Percentiles rank a stretch among this genome's conserved stretches.
phyloP scores from a whole-genome alignment of 35 echinoderm and acorn worm genomes.

The Ptychodera flava region DNA sequence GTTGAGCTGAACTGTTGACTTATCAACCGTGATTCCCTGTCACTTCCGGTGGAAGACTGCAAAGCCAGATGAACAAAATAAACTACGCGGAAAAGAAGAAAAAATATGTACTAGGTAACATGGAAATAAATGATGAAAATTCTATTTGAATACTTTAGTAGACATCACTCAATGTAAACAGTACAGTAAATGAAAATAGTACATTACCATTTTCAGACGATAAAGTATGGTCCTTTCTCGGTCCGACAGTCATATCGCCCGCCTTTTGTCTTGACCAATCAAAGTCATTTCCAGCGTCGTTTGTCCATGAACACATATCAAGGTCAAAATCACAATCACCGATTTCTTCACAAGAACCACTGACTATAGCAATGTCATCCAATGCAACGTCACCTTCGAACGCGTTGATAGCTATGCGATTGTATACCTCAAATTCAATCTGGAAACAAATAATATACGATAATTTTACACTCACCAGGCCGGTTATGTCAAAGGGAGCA shows the following conservation, averaged over 20 bases:
- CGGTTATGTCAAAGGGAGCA: too few relatives aligned
- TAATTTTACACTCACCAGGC: too few relatives aligned
- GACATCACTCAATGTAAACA: too few relatives aligned
- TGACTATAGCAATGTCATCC: constrained; percentile 48
- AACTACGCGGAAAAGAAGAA: too few relatives aligned
- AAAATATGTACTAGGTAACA: too few relatives aligned
- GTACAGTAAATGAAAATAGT: too few relatives aligned
- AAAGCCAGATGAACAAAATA: background rate
- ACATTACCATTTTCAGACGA: background rate
- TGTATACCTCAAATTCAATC: background rate
- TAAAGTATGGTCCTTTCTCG: background rate
- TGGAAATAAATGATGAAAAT: too few relatives aligned
- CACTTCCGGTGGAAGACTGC: background rate
- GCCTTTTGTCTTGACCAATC: background rate
- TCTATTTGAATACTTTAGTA: too few relatives aligned
- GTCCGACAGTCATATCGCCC: background rate
- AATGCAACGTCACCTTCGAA: constrained; percentile 21
- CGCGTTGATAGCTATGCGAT: background rate
- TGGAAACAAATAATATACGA: too few relatives aligned
- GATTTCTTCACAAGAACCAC: constrained; percentile 40
- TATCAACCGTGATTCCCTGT: background rate
- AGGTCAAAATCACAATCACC: background rate
- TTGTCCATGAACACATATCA: background rate
- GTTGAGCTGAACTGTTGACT: background rate
- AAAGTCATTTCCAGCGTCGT: background rate